Conservation (phyloP, 2,113 vertebrate genomes). For the Bambusicola thoracicus region DNA sequence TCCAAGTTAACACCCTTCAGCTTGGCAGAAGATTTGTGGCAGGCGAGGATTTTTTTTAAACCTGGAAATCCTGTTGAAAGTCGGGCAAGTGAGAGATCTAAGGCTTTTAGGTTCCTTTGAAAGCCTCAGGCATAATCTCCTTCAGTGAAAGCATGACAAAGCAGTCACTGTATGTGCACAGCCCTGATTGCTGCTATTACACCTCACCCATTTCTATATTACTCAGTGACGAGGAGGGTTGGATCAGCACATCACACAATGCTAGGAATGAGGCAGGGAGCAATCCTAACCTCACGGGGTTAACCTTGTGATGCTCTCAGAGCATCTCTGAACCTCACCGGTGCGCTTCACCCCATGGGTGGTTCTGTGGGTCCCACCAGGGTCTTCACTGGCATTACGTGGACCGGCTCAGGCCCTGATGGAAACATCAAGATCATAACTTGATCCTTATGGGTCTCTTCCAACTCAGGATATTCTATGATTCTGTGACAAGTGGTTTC, state of each 20-base stretch:
- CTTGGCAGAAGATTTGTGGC: neutral
- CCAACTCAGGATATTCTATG: too few species aligned
- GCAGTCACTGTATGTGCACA: neutral
- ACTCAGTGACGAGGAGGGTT: neutral
- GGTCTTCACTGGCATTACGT: fast-evolving
- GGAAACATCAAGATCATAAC: neutral
- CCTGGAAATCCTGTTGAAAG: constrained; percentile 1
- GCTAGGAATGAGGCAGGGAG: neutral
- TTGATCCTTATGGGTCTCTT: too few species aligned
- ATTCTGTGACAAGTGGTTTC: neutral
- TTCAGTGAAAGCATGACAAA: constrained; percentile 20
- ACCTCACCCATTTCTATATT: fast-evolving
- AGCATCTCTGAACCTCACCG: neutral
- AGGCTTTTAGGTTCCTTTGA: constrained; percentile 22
- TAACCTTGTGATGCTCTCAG: neutral
- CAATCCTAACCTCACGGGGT: neutral
- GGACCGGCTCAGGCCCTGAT: neutral
- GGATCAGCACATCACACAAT: neutral
- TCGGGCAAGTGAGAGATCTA: constrained; percentile 1
- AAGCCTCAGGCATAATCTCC: neutral
- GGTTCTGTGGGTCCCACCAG: fast-evolving
- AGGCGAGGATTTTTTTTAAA: neutral
- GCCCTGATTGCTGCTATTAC: fast-evolving
- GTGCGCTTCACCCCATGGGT: neutral
- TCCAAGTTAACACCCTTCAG: constrained; percentile 28